Conservation (phyloP, 2,888 invertebrate genomes). For the Plusia festucae region DNA sequence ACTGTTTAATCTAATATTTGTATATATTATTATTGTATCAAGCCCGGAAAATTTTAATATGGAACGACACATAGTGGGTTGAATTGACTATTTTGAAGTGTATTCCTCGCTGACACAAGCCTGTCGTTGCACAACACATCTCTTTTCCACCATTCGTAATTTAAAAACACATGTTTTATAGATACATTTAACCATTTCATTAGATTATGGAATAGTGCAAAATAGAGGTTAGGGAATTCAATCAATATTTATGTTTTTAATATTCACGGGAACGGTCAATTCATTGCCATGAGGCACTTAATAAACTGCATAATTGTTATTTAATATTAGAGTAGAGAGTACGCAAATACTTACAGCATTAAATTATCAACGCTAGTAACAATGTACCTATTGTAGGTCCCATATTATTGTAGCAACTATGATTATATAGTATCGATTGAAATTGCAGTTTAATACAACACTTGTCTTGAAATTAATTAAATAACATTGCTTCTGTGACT, state of each 20-base stretch:
- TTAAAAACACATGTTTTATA: too few relatives aligned
- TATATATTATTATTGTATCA: not conserved
- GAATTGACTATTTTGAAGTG: too few relatives aligned
- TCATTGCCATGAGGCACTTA: not conserved
- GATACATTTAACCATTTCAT: too few relatives aligned
- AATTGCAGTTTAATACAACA: not conserved
- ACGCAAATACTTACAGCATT: not conserved
- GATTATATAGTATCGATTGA: not conserved
- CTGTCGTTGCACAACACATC: too few relatives aligned
- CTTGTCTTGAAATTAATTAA: not conserved
- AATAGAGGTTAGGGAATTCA: too few relatives aligned
- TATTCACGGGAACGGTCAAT: not conserved
- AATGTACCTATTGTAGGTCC: not conserved
- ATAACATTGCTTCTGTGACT: not conserved
- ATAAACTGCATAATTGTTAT: not conserved
- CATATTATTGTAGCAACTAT: not conserved
- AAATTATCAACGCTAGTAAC: not conserved
- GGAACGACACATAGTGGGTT: too few relatives aligned
- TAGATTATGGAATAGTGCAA: too few relatives aligned
- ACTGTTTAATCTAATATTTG: not conserved
- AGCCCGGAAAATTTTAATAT: not conserved
- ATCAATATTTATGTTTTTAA: not conserved
- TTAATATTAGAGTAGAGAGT: not conserved
- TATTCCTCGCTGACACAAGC: too few relatives aligned
- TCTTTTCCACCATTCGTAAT: too few relatives aligned